Base-by-base conservation (phyloP, 2,888 invertebrate genomes). In the Ctenicera cuprea region DNA sequence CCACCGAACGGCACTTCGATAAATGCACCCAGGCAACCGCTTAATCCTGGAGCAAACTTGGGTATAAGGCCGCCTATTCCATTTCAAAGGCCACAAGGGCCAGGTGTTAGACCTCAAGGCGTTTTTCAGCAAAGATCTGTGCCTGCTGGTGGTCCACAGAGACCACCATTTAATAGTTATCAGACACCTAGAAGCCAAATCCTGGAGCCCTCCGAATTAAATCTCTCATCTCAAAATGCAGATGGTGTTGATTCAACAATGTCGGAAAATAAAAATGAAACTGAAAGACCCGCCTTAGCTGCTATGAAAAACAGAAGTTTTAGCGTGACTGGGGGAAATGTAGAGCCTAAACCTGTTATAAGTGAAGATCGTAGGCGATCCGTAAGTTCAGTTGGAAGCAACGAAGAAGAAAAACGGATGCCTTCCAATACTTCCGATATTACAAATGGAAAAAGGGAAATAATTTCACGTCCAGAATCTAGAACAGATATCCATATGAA, bases 291-390 rank as follows among this genome's bases (percentile, higher is more conserved):
- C 76, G 77, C 87, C 76, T 83, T 88, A 76, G 88, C 88, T 74
- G 83, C 87, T 78, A 85, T 87, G 77, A 90, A 90, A 84, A 88
- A 88, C 33, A 87, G 90, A 82, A 90, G 90, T 80, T 89, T 85
- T 76, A 90, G 90, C 79, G 88, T 90, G 78, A 88, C 89, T 70
- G 89, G 89, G 33, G 89, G 89, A 77, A 87, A 88, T 48, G 88
- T 88, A 18, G 85, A 89, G 74, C 70, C 77, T 11, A 87, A 88
- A 33, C 82, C 88, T 61, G 87, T 88, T 81, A 75, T 85, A 74
- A 88, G 89, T 76, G 90, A 90, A 78, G 90, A 89, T 81, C 85
- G 90, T 62, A 85, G 89, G 73, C 88, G 88, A 79, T 89, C 90
- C 5, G 85, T 89, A 12, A 89, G 89, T 79, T 86, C 88, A 64